These are phyloP conservation scores for Chydorus sphaericus DNA, from an alignment of 2,888 invertebrate genomes.

Conservation along the genomic window DNA sequence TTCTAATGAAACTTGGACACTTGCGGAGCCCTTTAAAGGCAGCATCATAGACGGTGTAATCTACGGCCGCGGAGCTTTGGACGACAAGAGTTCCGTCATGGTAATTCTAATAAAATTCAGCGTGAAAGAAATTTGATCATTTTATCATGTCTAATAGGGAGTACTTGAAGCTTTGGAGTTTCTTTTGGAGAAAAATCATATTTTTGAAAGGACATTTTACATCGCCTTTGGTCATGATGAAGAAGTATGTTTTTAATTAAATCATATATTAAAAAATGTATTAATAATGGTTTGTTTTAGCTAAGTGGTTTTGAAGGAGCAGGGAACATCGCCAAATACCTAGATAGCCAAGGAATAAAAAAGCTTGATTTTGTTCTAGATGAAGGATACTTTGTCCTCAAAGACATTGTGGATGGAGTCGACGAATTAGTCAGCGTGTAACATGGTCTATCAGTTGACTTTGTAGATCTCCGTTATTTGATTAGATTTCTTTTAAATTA, in stretches of 20 bases:
- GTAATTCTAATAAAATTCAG: slow-evolving; percentile 22
- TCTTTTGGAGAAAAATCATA: slow-evolving; percentile 24
- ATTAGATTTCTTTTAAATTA: slow-evolving; percentile 19
- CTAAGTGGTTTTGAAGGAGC: slow-evolving; percentile 16
- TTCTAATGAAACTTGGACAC: slow-evolving; percentile 24
- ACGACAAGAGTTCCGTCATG: slow-evolving; percentile 35
- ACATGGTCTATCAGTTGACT: neutral
- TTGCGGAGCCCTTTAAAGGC: slow-evolving; percentile 31
- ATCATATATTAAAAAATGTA: neutral
- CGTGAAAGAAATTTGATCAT: neutral
- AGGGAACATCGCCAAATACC: slow-evolving; percentile 16
- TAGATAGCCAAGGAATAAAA: slow-evolving; percentile 14
- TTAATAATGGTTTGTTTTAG: slow-evolving; percentile 12
- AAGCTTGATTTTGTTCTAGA: slow-evolving; percentile 34
- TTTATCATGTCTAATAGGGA: slow-evolving; percentile 28
- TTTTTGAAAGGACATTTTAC: slow-evolving; percentile 30
- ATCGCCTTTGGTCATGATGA: slow-evolving; percentile 35
- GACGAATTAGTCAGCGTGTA: slow-evolving; percentile 25
- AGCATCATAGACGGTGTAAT: slow-evolving; percentile 27
- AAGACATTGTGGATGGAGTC: slow-evolving; percentile 29
- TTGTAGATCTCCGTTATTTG: neutral
- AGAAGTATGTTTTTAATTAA: slow-evolving; percentile 24
- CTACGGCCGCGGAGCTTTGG: slow-evolving; percentile 36
- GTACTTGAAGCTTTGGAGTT: slow-evolving; percentile 31
- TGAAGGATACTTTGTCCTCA: slow-evolving; percentile 32